Evolutionary conservation across 2,113 vertebrate species (phyloP), one percentile per base, ranked within the genome.

Genomic region (Rafetus swinhoei): DNA sequence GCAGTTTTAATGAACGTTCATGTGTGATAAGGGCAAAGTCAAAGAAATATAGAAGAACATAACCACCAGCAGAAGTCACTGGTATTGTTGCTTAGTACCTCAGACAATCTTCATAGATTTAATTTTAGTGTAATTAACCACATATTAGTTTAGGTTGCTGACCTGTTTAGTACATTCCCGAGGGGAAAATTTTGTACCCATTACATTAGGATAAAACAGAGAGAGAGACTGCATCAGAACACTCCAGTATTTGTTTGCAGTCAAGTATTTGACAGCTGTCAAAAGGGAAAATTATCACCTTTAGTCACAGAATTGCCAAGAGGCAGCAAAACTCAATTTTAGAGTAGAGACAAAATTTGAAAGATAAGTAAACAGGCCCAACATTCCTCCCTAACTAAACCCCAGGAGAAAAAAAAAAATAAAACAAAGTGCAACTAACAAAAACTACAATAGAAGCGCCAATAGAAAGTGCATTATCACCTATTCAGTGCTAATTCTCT

Each of bases 401-500:
- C 55, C 9, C 16, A 35, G 50, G 6, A 1, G 5, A 25, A 25
- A 76, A 81, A 79, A 59, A 53, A 35, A 86, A 39, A 87, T 45
- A 81, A 85, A 54, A 14, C 54, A 27, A 11, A 55, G 4, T 53
- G 60, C 21, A 50, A 29, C 39, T 69, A 24, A 1, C 62, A 56
- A 39, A 81, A 59, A 18, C 35, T 11, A 2, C n/a, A 27, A 9
- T 55, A 85, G 81, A 39, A 39, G 0, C 5, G 15, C 13, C 8
- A 2, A 0, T 1, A 5, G 55, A 3, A 35, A 18, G 2, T 19
- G 3, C 56, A 0, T 29, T 0, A 22, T 6, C 2, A 1, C 84
- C 54, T 77, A 22, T 35, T 32, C 50, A 2, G 1, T n/a, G 16
- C 2, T 29, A 7, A 14, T 50, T 9, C 39, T 79, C 16, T 6